Percentiles rank a stretch among this genome's conserved stretches.
These are phyloP conservation scores for Premnoplex brunnescens DNA, from an alignment of 2,797 vertebrate genomes.

Conservation along the genomic window DNA sequence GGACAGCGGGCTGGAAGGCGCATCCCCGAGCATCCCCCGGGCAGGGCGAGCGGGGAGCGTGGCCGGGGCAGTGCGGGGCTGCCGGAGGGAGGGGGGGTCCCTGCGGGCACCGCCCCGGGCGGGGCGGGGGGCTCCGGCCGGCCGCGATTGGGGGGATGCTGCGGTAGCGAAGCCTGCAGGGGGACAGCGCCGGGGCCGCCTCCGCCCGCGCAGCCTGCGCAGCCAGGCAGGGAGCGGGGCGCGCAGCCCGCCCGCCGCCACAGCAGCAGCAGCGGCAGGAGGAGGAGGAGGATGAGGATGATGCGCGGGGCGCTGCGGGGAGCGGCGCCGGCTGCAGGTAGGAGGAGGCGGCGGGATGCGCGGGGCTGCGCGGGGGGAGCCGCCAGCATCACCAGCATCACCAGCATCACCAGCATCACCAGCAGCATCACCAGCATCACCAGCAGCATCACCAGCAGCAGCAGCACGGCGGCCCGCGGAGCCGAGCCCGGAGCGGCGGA, in stretches of 20 bases:
- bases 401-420: too few species aligned
- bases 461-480: neutral
- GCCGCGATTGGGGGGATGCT: constrained; percentile 86
- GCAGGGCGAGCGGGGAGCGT: neutral
- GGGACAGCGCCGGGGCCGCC: constrained; percentile 61
- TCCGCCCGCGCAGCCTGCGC: constrained; percentile 43
- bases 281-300: neutral
- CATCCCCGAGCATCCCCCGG: neutral
- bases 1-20: neutral
- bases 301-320: constrained; percentile 64
- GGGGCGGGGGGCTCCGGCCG: constrained; percentile 48
- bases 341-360: constrained; percentile 25
- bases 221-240: neutral
- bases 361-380: neutral
- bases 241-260: constrained; percentile 25
- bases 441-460: too few species aligned
- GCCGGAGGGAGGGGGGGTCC: neutral
- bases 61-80: neutral
- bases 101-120: neutral
- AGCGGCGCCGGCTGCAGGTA: constrained; percentile 72
- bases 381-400: too few species aligned
- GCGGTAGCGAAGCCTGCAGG: constrained; percentile 85
- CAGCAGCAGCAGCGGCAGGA: neutral
- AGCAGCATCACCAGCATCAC: too few species aligned
- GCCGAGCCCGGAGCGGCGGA: neutral